Conservation (phyloP, 1,140 invertebrate genomes). For the Drosophila prosaltans region DNA sequence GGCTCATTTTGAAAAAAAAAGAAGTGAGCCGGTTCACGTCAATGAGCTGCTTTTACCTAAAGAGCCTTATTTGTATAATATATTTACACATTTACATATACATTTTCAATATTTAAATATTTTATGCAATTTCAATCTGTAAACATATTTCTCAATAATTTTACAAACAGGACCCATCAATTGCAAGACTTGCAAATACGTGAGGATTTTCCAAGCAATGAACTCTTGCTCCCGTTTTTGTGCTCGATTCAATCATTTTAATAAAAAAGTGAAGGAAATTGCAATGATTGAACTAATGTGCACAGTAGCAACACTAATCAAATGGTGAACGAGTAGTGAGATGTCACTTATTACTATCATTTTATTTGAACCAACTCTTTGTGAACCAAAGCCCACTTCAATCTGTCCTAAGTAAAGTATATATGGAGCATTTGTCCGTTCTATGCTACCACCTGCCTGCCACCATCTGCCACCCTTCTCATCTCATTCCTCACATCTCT, state of each 20-base stretch:
- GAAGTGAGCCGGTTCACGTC: too few species aligned
- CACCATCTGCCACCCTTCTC: neutral
- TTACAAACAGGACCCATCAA: too few species aligned
- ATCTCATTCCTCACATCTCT: neutral
- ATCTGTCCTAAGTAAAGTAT: constrained; percentile 6
- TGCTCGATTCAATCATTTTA: neutral
- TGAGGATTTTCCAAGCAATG: neutral
- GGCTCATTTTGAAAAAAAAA: too few species aligned
- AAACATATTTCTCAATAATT: too few species aligned
- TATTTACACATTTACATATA: too few species aligned
- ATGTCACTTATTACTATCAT: constrained; percentile 11
- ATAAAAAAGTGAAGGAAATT: neutral
- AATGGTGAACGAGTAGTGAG: neutral
- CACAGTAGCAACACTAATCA: neutral
- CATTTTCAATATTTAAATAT: too few species aligned
- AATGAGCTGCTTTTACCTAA: too few species aligned
- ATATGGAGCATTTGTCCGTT: neutral
- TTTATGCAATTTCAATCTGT: too few species aligned
- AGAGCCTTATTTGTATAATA: too few species aligned
- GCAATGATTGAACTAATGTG: constrained; percentile 4
- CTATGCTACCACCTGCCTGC: neutral
- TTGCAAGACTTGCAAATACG: too few species aligned
- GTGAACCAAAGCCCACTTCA: neutral
- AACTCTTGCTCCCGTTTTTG: neutral
- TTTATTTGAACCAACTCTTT: neutral